Conservation (phyloP, 1,140 invertebrate genomes). For the Ephestia elutella region DNA sequence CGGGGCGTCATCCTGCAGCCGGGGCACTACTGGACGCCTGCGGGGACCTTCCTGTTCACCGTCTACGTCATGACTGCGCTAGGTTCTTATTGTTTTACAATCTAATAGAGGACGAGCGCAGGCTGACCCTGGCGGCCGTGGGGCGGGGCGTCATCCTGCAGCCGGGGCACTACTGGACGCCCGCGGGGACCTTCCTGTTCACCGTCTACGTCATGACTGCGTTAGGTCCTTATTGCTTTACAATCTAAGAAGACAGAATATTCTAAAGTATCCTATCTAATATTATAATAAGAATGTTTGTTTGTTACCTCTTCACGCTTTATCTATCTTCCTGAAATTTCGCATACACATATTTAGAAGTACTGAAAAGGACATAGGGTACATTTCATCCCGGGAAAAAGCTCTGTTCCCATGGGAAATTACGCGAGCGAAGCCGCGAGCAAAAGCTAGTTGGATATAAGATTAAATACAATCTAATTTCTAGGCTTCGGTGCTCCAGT, state of each 20-base stretch:
- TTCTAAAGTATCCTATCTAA: too few relatives aligned
- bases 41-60: slow-evolving; percentile 57
- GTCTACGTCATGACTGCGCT: slow-evolving; percentile 60
- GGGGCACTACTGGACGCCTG: slow-evolving; percentile 52
- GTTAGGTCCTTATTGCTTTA: slow-evolving; percentile 34
- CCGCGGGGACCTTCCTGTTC: slow-evolving; percentile 58
- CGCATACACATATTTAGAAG: too few relatives aligned
- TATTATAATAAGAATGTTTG: too few relatives aligned
- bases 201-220: slow-evolving; percentile 58
- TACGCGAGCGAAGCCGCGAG: too few relatives aligned
- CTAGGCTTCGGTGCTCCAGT: slow-evolving; percentile 61
- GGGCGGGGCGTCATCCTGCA: slow-evolving; percentile 42
- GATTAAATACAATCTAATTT: not conserved
- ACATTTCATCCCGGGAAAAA: too few relatives aligned
- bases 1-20: slow-evolving; percentile 45
- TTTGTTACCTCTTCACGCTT: too few relatives aligned
- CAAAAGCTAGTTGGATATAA: too few relatives aligned
- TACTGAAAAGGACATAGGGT: too few relatives aligned
- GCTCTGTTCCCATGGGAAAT: too few relatives aligned
- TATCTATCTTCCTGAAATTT: too few relatives aligned
- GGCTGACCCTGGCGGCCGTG: slow-evolving; percentile 44
- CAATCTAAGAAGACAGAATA: slow-evolving; percentile 26
- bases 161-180: slow-evolving; percentile 53
- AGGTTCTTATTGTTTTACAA: slow-evolving; percentile 27
- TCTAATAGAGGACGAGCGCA: slow-evolving; percentile 43